These are phyloP conservation scores for Polyodon spathula DNA, from an alignment of 2,113 vertebrate genomes.

Conservation along the genomic window DNA sequence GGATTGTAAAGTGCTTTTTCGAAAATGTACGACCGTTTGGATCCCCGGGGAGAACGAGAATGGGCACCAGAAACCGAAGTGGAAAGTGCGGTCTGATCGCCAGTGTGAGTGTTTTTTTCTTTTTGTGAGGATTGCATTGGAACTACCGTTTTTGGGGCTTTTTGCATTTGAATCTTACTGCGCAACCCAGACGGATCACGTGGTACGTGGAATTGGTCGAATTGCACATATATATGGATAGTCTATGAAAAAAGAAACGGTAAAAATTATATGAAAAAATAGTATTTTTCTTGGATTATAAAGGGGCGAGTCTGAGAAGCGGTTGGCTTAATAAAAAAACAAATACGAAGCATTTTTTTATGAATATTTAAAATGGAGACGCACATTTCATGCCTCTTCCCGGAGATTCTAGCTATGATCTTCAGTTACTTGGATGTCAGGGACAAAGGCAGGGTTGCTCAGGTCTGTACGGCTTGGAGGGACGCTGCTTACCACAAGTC, in stretches of 20 bases:
- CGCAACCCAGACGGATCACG: conserved; percentile 59
- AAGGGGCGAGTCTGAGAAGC: conserved; percentile 21
- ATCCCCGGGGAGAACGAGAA: conserved; percentile 53
- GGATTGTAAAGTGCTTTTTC: conserved; percentile 29
- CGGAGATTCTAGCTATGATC: conserved; percentile 96
- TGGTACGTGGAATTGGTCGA: conserved; percentile 59
- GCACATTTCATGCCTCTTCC: conserved; percentile 93
- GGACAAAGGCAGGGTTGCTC: conserved; percentile 92
- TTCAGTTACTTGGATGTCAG: conserved; percentile 96
- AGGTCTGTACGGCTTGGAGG: conserved; percentile 93
- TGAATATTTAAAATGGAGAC: conserved; percentile 76
- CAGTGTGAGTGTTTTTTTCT: conserved; percentile 40
- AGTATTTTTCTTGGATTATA: conserved; percentile 10
- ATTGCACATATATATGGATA: conserved; percentile 55
- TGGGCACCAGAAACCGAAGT: conserved; percentile 43
- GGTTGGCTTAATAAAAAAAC: conserved; percentile 22
- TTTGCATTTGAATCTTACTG: conserved; percentile 53
- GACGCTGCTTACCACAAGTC: conserved; percentile 98
- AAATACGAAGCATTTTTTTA: too few species aligned
- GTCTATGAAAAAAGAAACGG: conserved; percentile 35
- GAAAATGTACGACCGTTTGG: conserved; percentile 64
- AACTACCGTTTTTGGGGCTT: conserved; percentile 41
- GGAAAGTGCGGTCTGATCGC: conserved; percentile 59
- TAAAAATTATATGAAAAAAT: conserved; percentile 11
- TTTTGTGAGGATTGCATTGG: conserved; percentile 35